Evolutionary conservation across 2,797 vertebrate genomes (phyloP), one percentile per base, ranked within the genome.

Genomic region (Cheirogaleus major): DNA sequence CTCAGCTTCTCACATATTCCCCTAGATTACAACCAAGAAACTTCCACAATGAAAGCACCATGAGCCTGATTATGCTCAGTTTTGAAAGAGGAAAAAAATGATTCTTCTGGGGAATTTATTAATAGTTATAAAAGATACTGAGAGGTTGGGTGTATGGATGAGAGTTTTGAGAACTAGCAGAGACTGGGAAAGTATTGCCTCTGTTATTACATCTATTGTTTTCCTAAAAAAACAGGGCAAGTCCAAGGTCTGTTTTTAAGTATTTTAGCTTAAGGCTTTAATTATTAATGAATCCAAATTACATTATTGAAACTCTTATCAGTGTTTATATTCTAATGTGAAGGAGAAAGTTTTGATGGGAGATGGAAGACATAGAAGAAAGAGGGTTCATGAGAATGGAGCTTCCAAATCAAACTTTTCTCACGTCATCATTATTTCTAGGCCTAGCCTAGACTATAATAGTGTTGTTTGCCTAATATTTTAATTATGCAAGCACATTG

Each of bases 241-340:
- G 23, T 23, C 48, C 57, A 80, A 73, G 1, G 5, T 76, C 32
- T 91, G 78, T 90, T 96, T 79, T 88, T 48, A 75, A 91, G 92
- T 75, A 27, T 50, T 84, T 72, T 89, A 76, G 35, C 11, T 61
- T 61, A 87, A 23, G 55, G 22, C 1, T 96, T 96, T 89, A 79
- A 76, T 83, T 97, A 90, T 61, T 65, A 83, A 35, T 83, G 80
- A 95, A 93, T 69, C 32, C 76, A 94, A 95, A 50, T 83, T 79
- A 65, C 17, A 89, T 81, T 69, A 48, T 67, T 81, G 70, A 89
- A 80, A 76, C 43, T 93, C 32, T 70, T 75, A 69, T 25, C 7
- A 35, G n/a, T 73, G 65, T 84, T 79, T 80, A 65, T 67, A 82
- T 70, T 72, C 61, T 63, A 86, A 15, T 70, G 61, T 50, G n/a